phyloP scores from a whole-genome alignment of 1,140 invertebrate genomes.

The Diachasmimorpha longicaudata region DNA sequence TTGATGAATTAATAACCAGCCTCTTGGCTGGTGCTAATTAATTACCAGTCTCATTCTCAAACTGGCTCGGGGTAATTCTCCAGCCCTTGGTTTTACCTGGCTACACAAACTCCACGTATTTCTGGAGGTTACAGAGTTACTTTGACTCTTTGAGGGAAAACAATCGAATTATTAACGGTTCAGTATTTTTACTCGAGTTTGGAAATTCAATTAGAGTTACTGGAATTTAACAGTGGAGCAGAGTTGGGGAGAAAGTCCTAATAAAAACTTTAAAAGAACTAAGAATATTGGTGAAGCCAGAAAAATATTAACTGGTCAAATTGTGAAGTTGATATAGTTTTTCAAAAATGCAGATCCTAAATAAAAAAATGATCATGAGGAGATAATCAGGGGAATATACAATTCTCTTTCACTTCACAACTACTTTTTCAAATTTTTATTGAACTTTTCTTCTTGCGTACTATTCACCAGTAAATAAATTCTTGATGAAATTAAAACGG shows the following conservation, averaged over 20 bases:
- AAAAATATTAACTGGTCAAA: too few relatives aligned
- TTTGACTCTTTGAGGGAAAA: background rate
- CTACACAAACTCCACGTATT: background rate
- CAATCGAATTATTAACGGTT: slow-evolving; percentile 9
- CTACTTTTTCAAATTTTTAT: too few relatives aligned
- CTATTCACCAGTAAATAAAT: too few relatives aligned
- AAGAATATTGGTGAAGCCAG: too few relatives aligned
- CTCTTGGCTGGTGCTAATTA: background rate
- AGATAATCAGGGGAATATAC: too few relatives aligned
- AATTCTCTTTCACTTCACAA: too few relatives aligned
- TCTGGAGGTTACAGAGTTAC: background rate
- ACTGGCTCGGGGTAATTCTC: background rate
- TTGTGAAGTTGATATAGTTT: too few relatives aligned
- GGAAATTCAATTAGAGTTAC: background rate
- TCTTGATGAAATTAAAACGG: too few relatives aligned
- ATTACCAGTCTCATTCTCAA: background rate
- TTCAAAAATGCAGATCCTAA: too few relatives aligned
- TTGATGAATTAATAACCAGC: slow-evolving; percentile 21
- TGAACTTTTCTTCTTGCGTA: too few relatives aligned
- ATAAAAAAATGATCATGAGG: too few relatives aligned
- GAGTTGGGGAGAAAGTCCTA: background rate
- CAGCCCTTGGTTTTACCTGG: background rate
- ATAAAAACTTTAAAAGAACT: too few relatives aligned
- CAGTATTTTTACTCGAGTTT: background rate
- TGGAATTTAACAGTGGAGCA: background rate